Evolutionary conservation across 2,113 vertebrate genomes (phyloP).

Genomic region (Microcebus ravelobensis): DNA sequence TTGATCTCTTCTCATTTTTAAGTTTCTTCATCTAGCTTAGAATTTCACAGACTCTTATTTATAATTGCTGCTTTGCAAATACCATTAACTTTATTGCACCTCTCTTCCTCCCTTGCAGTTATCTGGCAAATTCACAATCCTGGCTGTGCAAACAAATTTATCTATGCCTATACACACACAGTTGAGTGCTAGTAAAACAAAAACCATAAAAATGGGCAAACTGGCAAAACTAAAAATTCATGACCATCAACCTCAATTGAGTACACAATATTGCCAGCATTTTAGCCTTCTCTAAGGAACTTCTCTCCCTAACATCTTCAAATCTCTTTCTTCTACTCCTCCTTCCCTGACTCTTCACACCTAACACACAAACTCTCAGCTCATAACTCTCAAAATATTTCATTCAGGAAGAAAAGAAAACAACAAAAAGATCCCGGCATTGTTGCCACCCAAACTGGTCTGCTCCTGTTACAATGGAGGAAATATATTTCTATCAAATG

Average conservation of each 20-base stretch:
- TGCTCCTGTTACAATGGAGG: not conserved
- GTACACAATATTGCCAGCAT: not conserved
- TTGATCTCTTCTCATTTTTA: not conserved
- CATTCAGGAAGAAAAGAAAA: not conserved
- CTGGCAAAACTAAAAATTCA: not conserved
- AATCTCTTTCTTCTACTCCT: not conserved
- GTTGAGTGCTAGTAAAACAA: not conserved
- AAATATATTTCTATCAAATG: not conserved
- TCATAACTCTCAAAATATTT: not conserved
- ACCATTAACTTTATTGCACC: not conserved
- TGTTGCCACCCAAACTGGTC: not conserved
- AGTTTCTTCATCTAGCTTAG: conserved; percentile 32
- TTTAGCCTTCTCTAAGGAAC: not conserved
- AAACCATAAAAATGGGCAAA: not conserved
- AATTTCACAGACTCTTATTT: not conserved
- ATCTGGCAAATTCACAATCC: not conserved
- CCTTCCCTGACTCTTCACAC: not conserved
- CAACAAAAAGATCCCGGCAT: not conserved
- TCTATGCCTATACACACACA: not conserved
- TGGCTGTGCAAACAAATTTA: not conserved
- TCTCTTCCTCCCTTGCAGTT: not conserved
- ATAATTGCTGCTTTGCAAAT: not conserved
- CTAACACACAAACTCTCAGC: not conserved
- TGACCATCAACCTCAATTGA: not conserved
- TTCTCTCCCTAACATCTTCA: not conserved